Evolutionary conservation across 2,797 vertebrate species (phyloP).

Genomic region (Australoheros facetus): DNA sequence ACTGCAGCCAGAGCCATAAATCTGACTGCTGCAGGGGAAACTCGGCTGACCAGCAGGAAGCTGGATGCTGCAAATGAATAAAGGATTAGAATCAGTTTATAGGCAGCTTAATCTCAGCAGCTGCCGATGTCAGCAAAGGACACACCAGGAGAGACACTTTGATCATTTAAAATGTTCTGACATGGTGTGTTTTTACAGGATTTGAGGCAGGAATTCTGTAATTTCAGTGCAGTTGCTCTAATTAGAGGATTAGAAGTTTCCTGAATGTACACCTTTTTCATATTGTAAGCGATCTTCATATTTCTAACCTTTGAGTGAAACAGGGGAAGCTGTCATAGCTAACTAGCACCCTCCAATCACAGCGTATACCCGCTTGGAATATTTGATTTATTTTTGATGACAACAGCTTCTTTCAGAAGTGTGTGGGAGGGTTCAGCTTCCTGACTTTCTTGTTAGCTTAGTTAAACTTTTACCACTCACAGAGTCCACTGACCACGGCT

Average conservation of each 20-base stretch:
- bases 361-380: background rate
- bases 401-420: background rate
- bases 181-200: background rate
- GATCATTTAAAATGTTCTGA: background rate
- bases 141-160: background rate
- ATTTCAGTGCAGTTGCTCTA: background rate
- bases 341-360: background rate
- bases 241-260: background rate
- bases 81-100: constrained; percentile 33
- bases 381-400: constrained; percentile 2
- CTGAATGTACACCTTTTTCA: background rate
- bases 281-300: background rate
- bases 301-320: background rate
- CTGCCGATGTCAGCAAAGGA: constrained; percentile 37
- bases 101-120: constrained; percentile 34
- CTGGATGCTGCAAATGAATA: constrained; percentile 17
- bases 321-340: background rate
- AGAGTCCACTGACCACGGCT: background rate
- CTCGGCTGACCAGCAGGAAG: constrained; percentile 39
- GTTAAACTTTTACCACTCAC: background rate
- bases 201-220: background rate
- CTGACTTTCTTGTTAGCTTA: background rate
- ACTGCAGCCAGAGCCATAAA: constrained; percentile 49
- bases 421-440: background rate
- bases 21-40: constrained; percentile 32